These are phyloP conservation scores for Hermatobates lingyangjiaoensis DNA, from an alignment of 1,140 invertebrate genomes.

Conservation along the genomic window DNA sequence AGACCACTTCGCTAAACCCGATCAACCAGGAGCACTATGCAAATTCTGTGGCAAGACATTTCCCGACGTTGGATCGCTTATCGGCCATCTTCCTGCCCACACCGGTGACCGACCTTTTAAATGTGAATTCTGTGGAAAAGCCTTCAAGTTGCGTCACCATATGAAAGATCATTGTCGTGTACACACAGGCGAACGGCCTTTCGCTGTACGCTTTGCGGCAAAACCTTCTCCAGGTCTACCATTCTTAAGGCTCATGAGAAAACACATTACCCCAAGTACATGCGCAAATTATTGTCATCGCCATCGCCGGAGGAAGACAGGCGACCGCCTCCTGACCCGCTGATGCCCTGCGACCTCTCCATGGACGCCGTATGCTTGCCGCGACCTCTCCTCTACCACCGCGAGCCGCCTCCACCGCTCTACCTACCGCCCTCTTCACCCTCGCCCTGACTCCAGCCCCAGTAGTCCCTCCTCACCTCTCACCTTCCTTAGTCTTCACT, in stretches of 20 bases:
- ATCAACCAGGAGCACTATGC: conserved; percentile 48
- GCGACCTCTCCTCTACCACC: conserved; percentile 10
- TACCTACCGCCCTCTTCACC: conserved; percentile 14
- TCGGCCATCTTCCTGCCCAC: conserved; percentile 67
- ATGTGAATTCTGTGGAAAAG: conserved; percentile 78
- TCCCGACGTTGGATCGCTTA: conserved; percentile 66
- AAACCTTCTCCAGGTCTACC: conserved; percentile 72
- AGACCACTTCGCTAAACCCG: conserved; percentile 21
- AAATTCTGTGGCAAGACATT: conserved; percentile 80
- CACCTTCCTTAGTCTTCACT: too few relatives aligned
- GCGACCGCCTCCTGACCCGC: conserved; percentile 12
- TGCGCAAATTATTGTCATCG: conserved; percentile 65
- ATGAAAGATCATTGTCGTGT: conserved; percentile 86
- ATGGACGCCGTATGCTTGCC: conserved; percentile 17
- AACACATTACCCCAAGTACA: conserved; percentile 76
- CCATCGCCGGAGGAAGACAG: conserved; percentile 57
- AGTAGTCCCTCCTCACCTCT: too few relatives aligned
- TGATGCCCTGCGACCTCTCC: conserved; percentile 17
- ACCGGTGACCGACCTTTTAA: conserved; percentile 75
- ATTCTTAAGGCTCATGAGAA: conserved; percentile 81
- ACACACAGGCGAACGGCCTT: conserved; percentile 75
- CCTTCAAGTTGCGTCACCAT: conserved; percentile 73
- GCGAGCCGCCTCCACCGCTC: conserved; percentile 4
- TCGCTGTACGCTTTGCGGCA: conserved; percentile 68
- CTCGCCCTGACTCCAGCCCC: conserved; percentile 12